phyloP scores from a whole-genome alignment of 2,888 invertebrate genomes.

The Conus canariensis region DNA sequence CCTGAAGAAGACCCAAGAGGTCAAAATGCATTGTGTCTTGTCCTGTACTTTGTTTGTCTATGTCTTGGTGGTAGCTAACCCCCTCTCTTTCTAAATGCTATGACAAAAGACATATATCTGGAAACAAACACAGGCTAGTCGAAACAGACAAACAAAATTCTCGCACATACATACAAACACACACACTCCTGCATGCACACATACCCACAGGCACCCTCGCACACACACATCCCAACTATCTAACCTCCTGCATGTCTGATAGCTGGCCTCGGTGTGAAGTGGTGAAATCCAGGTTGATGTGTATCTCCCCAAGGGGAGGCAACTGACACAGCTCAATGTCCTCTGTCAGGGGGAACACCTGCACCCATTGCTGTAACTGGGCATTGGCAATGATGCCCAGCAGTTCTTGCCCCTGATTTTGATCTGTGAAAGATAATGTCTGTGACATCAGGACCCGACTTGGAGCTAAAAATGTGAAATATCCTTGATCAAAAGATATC shows the following conservation, averaged over 20 bases:
- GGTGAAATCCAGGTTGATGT: constrained; percentile 66
- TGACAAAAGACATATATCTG: too few species aligned
- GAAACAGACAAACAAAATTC: background rate
- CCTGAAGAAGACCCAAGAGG: too few species aligned
- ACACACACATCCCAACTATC: background rate
- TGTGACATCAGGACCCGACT: too few species aligned
- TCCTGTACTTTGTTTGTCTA: too few species aligned
- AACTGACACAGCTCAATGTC: constrained; percentile 74
- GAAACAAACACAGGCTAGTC: too few species aligned
- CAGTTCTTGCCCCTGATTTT: constrained; percentile 50
- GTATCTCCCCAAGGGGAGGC: constrained; percentile 71
- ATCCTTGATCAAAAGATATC: background rate
- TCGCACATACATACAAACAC: background rate
- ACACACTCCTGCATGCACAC: background rate
- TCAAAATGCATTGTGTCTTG: too few species aligned
- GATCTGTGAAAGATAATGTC: background rate
- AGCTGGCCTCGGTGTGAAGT: constrained; percentile 64
- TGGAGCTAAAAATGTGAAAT: constrained; percentile 43
- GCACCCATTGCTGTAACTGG: constrained; percentile 62
- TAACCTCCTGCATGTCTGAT: constrained; percentile 73
- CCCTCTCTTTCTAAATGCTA: too few species aligned
- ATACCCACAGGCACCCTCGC: background rate
- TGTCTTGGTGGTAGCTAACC: too few species aligned
- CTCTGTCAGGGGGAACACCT: constrained; percentile 71
- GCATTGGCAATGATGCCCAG: constrained; percentile 53